phyloP scores from a whole-genome alignment of 2,113 vertebrate genomes.

The Psittacus erithacus region DNA sequence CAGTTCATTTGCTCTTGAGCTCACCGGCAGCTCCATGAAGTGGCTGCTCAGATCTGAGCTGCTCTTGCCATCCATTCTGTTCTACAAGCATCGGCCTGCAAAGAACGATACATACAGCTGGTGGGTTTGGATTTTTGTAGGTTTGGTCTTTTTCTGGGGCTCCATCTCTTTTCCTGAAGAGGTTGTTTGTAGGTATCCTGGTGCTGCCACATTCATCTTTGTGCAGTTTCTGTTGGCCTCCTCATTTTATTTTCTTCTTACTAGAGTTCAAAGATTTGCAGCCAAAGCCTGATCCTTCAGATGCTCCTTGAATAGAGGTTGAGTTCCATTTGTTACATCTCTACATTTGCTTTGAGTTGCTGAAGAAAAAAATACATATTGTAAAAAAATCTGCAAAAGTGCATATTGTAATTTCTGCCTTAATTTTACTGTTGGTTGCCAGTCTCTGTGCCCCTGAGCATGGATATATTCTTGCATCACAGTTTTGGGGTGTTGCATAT shows the following conservation, averaged over 20 bases:
- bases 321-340: background rate
- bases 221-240: background rate
- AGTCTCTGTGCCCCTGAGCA: background rate
- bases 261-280: background rate
- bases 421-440: background rate
- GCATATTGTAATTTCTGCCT: background rate
- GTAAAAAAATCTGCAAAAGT: background rate
- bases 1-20: background rate
- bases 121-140: background rate
- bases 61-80: background rate
- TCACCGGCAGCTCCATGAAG: background rate
- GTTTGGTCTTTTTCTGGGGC: no score
- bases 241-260: background rate
- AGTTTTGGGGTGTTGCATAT: accelerated
- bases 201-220: background rate
- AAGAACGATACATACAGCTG: background rate
- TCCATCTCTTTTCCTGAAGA: background rate
- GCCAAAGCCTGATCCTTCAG: background rate
- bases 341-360: background rate
- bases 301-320: background rate
- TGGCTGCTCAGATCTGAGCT: background rate
- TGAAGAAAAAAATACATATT: background rate
- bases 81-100: background rate
- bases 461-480: accelerated
- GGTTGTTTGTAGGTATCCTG: background rate